Base-by-base conservation (phyloP, 2,888 invertebrate species). In the Catocala nupta region DNA sequence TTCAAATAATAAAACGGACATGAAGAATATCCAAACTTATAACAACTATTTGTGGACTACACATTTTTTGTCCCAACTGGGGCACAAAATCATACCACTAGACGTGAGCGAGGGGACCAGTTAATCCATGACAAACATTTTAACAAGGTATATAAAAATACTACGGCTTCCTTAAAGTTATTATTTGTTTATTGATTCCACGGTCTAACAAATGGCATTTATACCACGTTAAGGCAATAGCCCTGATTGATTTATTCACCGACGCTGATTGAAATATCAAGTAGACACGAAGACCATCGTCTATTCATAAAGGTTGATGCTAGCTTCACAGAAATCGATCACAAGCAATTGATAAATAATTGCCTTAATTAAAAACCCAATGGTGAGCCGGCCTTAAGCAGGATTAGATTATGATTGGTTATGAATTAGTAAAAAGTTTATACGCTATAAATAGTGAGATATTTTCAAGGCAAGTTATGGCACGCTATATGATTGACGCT, bases 241-340 rank as follows among this genome's bases (percentile, higher is more conserved):
- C 11, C 55, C 39, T n/a, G 50, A 47, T 53, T 53, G 57, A 57
- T 63, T 63, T 63, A 63, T 63, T 42, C 33, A 57, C 12, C 7
- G 5, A 43, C 44, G 43, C 8, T 53, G 49, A 63, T 63, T 63
- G 62, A 63, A 57, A 63, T 36, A 56, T 52, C 44, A 51, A 60
- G 51, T 47, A 55, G 51, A 44, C 56, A 62, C 48, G 57, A 54
- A 45, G 25, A 49, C 25, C 11, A 57, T 53, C 53, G 25, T 13
- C 6, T 45, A 39, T 50, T 58, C 44, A 47, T 42, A 44, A 48
- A 33, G 33, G 25, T 33, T 39, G 44, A 45, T 25, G 50, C 13
- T 33, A 33, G 10, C 5, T 59, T 49, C 53, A 16, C 11, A n/a
- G 34, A 34, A 49, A 16, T 48, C 33, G 13, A 53, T 58, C 16